Percentiles rank a stretch among this genome's conserved stretches.
phyloP scores from a whole-genome alignment of 2,113 vertebrate species.

The Heterotilapia buettikoferi region DNA sequence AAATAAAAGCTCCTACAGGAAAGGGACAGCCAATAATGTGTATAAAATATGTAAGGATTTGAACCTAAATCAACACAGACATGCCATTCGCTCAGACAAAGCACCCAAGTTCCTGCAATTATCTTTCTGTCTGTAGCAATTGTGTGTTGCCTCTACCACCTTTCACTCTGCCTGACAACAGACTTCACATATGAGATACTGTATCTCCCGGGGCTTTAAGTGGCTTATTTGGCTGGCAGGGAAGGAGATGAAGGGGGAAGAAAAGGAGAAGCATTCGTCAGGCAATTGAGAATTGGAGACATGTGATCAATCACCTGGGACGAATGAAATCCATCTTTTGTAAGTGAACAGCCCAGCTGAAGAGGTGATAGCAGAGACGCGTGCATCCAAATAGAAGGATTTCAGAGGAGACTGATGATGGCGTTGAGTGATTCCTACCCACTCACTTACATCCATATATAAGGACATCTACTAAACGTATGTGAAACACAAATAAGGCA shows the following conservation, averaged over 20 bases:
- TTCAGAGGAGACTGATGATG: background rate
- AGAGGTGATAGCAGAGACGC: background rate
- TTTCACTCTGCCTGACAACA: slow-evolving; percentile 41
- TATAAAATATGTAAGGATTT: slow-evolving; percentile 5
- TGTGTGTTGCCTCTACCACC: slow-evolving; percentile 10
- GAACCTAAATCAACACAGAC: slow-evolving; percentile 45
- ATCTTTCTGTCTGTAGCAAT: slow-evolving; percentile 53
- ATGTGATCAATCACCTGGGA: slow-evolving; percentile 20
- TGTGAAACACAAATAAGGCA: background rate
- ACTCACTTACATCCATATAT: background rate
- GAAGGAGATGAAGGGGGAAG: slow-evolving; percentile 11
- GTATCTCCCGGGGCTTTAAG: slow-evolving; percentile 21
- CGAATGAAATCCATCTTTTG: slow-evolving; percentile 10
- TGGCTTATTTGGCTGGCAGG: slow-evolving; percentile 37
- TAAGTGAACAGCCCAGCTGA: background rate
- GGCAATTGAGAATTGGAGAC: slow-evolving; percentile 27
- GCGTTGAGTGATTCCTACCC: background rate
- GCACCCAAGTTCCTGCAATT: slow-evolving; percentile 36
- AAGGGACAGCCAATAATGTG: background rate
- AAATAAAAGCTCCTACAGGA: background rate
- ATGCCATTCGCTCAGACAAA: slow-evolving; percentile 35
- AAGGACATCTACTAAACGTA: background rate
- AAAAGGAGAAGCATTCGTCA: slow-evolving; percentile 9
- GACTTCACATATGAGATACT: slow-evolving; percentile 38
- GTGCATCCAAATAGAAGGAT: background rate